Evolutionary conservation across 1,140 invertebrate genomes (phyloP), one percentile per base, ranked within the genome.

Genomic region (Plodia interpunctella): DNA sequence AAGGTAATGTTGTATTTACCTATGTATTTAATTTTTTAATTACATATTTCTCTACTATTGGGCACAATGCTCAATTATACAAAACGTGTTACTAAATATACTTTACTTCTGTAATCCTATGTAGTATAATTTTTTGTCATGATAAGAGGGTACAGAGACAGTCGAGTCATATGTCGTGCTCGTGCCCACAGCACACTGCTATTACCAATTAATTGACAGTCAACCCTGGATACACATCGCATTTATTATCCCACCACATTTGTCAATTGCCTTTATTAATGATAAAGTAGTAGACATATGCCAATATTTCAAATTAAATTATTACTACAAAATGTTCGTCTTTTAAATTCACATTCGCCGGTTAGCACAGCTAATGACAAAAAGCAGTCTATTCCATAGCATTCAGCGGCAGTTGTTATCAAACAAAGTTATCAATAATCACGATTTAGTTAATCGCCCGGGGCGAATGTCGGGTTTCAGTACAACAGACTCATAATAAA

Each of bases 361-460:
- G 6, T 28, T 55, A 55, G 54, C 54, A 55, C 3, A 5, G 11
- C 13, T 44, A 44, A 44, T 15, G 32, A n/a, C 54, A 18, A 13
- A 44, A 38, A 55, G 38, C 38, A n/a, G 38, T 44, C 13, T 44
- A 44, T 44, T 44, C n/a, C 15, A 44, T 6, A 15, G 38, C 15
- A 44, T 44, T 51, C 49, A 53, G 49, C 49, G 25, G 44, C 13
- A 28, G 55, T 13, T 53, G 21, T 60, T 63, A 66, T 65, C 68
- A 75, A 81, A 81, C 74, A 81, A 76, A 78, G 70, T 83, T 86
- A 85, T 87, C 78, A 83, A 88, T 85, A 83, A 88, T 86, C 83
- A 85, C 70, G 72, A 79, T 77, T 76, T 74, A 56, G 81, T 81
- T 82, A 85, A 81, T 82, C 74, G 73, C 74, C 66, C 57, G 71